These are phyloP conservation scores for Micronycteris hirsuta DNA, from an alignment of 2,113 vertebrate species.

Conservation along the genomic window DNA sequence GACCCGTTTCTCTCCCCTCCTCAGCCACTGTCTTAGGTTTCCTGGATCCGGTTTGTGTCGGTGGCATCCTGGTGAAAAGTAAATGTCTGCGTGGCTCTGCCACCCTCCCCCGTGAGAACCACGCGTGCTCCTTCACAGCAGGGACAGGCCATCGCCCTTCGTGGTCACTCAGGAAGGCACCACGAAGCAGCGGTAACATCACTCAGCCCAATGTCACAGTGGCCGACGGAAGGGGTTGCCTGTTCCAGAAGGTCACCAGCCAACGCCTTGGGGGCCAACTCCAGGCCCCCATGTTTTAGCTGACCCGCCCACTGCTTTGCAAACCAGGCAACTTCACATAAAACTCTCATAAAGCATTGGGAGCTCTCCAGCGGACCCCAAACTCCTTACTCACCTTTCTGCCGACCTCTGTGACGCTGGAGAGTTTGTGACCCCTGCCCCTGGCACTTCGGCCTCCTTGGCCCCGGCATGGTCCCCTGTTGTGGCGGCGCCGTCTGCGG, in stretches of 20 bases:
- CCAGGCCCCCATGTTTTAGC: background rate
- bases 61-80: conserved; percentile 15
- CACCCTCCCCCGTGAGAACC: background rate
- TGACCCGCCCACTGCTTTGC: background rate
- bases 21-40: conserved; percentile 3
- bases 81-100: background rate
- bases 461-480: accelerated
- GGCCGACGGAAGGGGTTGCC: background rate
- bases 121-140: background rate
- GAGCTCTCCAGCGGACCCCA: background rate
- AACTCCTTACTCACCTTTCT: background rate
- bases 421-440: background rate
- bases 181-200: background rate
- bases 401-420: background rate
- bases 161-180: background rate
- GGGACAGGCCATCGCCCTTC: background rate
- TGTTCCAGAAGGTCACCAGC: background rate
- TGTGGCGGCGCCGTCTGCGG: background rate
- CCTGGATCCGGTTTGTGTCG: background rate
- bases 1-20: background rate
- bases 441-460: background rate
- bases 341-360: background rate
- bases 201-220: background rate
- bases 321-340: background rate
- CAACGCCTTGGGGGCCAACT: accelerated